These are phyloP conservation scores for Tetramorium parvispinum DNA, from an alignment of 1,140 invertebrate genomes.

Conservation along the genomic window DNA sequence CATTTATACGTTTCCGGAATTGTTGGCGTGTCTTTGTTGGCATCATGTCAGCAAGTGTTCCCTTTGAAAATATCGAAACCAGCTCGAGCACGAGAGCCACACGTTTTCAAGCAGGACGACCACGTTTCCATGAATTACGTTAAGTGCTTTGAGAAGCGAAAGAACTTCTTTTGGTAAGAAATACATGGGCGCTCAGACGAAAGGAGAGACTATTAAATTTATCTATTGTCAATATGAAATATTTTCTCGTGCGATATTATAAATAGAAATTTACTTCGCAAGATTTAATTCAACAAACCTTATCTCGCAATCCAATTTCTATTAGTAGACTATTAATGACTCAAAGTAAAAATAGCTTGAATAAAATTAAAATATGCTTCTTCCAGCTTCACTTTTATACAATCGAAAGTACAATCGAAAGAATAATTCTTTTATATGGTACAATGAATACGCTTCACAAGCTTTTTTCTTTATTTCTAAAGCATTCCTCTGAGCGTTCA, in stretches of 20 bases:
- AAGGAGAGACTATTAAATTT: slow-evolving; percentile 1
- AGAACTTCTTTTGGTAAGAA: slow-evolving; percentile 27
- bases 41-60: slow-evolving; percentile 25
- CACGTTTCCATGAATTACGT: slow-evolving; percentile 46
- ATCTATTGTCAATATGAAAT: neutral
- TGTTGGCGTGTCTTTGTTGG: neutral
- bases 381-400: neutral
- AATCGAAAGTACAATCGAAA: neutral
- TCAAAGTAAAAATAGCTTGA: neutral
- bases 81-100: slow-evolving; percentile 25
- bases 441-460: neutral
- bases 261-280: neutral
- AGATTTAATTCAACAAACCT: slow-evolving; percentile 1
- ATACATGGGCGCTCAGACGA: slow-evolving; percentile 15
- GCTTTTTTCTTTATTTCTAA: slow-evolving; percentile 16
- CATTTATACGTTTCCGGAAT: neutral
- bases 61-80: slow-evolving; percentile 27
- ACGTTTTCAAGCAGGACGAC: slow-evolving; percentile 36
- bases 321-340: neutral
- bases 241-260: neutral
- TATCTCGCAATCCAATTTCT: neutral
- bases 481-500: slow-evolving; percentile 45
- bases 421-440: neutral
- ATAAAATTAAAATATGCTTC: neutral
- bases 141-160: slow-evolving; percentile 35